Percentiles rank a stretch among this genome's conserved stretches.
Conservation (phyloP, 2,888 invertebrate species). For the Acrobasis repandana region DNA sequence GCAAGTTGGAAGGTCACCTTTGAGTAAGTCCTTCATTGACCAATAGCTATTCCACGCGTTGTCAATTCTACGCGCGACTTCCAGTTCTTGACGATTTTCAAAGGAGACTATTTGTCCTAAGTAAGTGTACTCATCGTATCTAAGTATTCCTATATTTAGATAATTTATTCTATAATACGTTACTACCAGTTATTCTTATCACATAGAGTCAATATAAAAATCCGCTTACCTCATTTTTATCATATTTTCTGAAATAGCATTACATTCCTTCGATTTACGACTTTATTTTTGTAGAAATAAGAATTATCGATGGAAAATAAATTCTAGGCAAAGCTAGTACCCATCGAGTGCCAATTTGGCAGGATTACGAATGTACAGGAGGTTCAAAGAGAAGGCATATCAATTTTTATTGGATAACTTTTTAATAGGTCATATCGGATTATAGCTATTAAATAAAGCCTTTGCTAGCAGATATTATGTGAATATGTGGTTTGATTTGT, state of each 20-base stretch:
- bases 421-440: neutral
- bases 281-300: neutral
- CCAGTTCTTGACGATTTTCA: too few relatives aligned
- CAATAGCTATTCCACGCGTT: too few relatives aligned
- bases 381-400: neutral
- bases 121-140: too few relatives aligned
- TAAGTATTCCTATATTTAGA: too few relatives aligned
- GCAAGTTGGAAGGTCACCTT: too few relatives aligned
- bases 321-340: neutral
- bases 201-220: neutral
- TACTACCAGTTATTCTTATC: neutral
- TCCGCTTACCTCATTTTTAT: slow-evolving; percentile 3
- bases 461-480: too few relatives aligned
- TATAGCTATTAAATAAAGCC: neutral
- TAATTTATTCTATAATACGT: too few relatives aligned
- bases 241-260: neutral
- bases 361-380: slow-evolving; percentile 38
- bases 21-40: too few relatives aligned
- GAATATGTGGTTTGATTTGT: too few relatives aligned
- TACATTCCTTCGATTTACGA: neutral
- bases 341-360: slow-evolving; percentile 45
- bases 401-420: neutral
- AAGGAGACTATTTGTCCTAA: too few relatives aligned
- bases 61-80: too few relatives aligned
- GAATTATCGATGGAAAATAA: neutral